Conservation (phyloP, 2,113 vertebrate genomes). For the Anolis carolinensis region DNA sequence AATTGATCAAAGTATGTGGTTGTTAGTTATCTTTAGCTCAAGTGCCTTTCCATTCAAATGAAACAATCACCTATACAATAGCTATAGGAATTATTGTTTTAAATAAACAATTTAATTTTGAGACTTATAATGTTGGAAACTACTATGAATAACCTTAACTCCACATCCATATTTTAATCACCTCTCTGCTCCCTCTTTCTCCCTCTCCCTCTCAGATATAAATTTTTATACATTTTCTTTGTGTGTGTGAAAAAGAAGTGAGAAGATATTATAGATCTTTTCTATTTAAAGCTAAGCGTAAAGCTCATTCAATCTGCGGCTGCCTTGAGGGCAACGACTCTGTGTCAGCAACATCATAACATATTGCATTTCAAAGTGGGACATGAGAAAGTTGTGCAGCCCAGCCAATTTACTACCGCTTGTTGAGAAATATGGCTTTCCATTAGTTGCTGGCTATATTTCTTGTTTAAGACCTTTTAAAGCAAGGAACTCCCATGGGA, state of each 20-base stretch:
- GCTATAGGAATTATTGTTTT: too few species aligned
- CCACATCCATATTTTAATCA: too few species aligned
- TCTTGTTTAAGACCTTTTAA: slow-evolving; percentile 18
- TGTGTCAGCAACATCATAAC: neutral
- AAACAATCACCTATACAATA: too few species aligned
- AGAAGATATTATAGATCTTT: neutral
- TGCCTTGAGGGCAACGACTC: neutral
- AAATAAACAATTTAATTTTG: too few species aligned
- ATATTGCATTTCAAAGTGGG: neutral
- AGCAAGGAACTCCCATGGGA: neutral
- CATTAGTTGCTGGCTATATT: neutral
- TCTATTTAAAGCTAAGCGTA: neutral
- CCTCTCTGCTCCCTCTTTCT: too few species aligned
- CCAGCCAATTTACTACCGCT: neutral
- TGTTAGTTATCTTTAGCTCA: too few species aligned
- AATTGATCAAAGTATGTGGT: too few species aligned
- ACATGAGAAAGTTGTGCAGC: neutral
- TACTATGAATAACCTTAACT: too few species aligned
- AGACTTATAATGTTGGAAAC: too few species aligned
- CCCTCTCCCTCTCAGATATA: too few species aligned
- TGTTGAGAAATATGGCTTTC: neutral
- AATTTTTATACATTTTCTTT: too few species aligned
- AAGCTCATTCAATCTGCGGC: neutral
- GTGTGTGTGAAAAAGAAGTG: neutral
- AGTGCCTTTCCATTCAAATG: too few species aligned